Evolutionary conservation across 2,797 vertebrate species (phyloP), one percentile per base, ranked within the genome.

Genomic region (Sebastes nivosus): DNA sequence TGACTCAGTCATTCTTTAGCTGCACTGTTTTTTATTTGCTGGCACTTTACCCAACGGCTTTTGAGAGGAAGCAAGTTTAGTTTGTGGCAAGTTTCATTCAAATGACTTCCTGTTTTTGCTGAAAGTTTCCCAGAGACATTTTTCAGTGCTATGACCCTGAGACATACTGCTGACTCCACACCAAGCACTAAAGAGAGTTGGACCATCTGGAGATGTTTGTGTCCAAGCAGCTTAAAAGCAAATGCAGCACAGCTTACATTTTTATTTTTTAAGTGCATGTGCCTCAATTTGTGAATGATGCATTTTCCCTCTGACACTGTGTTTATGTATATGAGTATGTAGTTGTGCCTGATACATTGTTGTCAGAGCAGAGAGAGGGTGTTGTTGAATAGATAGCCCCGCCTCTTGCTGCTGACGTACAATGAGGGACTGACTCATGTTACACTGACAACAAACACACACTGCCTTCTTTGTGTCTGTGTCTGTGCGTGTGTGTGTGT

Each of bases 91-190:
- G 52, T 81, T 77, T 88, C 67, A 82, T 84, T 77, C 32, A 52
- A 63, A 77, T 80, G 61, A 84, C 81, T 93, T 94, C 92, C 93
- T 91, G 88, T 94, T 93, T 88, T 80, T 77, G 67, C 65, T 67
- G 3, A 50, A 71, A 73, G 38, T 75, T 66, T 75, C 36, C 14
- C 7, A 50, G 13, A 34, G 14, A 57, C 22, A 34, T 80, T 75
- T 84, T 68, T 82, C 12, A 65, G 27, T 3, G 0, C 0, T 6
- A 58, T 81, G 73, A 63, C 73, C 77, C 27, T 20, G 14, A 86
- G n/a, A 69, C 13, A 80, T 72, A 75, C 29, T 61, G 8, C 63
- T 75, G 46, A 73, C 11, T 32, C 50, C 78, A 61, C 12, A 24
- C 55, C 61, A 13, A 67, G 11, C 30, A 13, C 50, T 60, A 8